Evolutionary conservation across 64 coral and sea anemone species (phyloP).

Genomic region (Platygyra sinensis): DNA sequence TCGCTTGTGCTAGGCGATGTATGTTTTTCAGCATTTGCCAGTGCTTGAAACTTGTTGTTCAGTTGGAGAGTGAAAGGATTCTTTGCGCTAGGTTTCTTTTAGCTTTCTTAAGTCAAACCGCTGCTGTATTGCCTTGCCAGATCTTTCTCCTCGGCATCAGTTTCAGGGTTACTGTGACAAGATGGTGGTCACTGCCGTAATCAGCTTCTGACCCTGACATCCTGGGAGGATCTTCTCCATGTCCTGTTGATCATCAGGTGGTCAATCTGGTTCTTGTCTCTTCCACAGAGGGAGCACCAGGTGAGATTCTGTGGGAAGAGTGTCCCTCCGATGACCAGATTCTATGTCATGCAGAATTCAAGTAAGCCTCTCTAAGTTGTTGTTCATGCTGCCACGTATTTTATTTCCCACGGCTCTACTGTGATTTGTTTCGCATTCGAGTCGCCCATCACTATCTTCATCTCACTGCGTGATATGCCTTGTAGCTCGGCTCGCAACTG

Average conservation of each 20-base stretch:
- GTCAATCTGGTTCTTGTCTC: constrained; percentile 48
- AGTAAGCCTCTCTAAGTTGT: constrained; percentile 29
- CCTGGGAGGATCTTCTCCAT: not conserved
- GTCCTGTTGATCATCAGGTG: constrained; percentile 48
- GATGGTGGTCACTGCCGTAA: constrained; percentile 21
- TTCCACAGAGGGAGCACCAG: constrained; percentile 27
- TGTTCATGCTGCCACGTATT: not conserved
- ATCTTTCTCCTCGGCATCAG: not conserved
- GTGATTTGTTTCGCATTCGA: not conserved
- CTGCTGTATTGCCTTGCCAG: not conserved
- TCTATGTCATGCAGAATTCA: constrained; percentile 19
- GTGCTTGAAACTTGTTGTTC: too few species aligned
- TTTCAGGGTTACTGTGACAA: not conserved
- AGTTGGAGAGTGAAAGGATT: too few species aligned
- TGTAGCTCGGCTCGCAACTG: not conserved
- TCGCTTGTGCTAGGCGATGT: too few species aligned
- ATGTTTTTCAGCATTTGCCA: too few species aligned
- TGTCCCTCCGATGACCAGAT: constrained; percentile 44
- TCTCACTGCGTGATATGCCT: not conserved
- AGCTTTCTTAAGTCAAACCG: not conserved
- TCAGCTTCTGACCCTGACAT: constrained; percentile 33
- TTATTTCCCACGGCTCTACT: constrained; percentile 20
- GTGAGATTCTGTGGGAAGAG: constrained; percentile 56
- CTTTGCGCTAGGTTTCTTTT: not conserved
- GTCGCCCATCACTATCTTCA: constrained; percentile 4